Conservation (phyloP, 2,113 vertebrate species). For the Tetraodon nigroviridis region DNA sequence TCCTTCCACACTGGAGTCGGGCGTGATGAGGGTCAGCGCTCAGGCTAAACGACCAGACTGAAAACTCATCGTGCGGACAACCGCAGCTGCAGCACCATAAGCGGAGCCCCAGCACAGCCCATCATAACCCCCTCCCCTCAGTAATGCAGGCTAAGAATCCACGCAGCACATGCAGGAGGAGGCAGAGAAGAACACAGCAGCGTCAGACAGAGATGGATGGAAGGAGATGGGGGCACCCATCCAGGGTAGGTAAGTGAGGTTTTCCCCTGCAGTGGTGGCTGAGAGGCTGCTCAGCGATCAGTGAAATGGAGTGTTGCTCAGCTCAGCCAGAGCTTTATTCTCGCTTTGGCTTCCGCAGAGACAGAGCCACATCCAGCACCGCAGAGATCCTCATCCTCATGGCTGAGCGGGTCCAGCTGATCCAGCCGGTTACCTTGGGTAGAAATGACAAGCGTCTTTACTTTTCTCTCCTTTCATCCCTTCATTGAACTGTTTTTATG, state of each 20-base stretch:
- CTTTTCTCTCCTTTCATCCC: too few species aligned
- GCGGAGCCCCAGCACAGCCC: conserved; percentile 6
- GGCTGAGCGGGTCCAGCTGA: conserved; percentile 31
- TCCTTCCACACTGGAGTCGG: conserved; percentile 27
- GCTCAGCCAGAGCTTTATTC: conserved; percentile 55
- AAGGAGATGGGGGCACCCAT: conserved; percentile 29
- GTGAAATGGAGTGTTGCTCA: conserved; percentile 67
- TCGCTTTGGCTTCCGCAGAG: conserved; percentile 43
- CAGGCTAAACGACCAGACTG: conserved; percentile 62
- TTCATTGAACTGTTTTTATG: too few species aligned
- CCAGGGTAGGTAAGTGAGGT: conserved; percentile 58
- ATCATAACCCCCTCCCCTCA: background rate
- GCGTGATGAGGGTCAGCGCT: conserved; percentile 59
- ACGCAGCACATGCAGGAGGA: background rate
- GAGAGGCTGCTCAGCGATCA: conserved; percentile 66
- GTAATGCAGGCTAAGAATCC: background rate
- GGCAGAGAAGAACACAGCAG: background rate
- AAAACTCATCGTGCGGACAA: conserved; percentile 21
- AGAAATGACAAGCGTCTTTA: too few species aligned
- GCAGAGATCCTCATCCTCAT: conserved; percentile 28
- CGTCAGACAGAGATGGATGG: conserved; percentile 1
- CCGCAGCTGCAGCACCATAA: conserved; percentile 29
- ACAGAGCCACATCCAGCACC: conserved; percentile 35
- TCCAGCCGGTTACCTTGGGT: background rate
- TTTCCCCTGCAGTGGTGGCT: conserved; percentile 50